Evolutionary conservation across 2,113 vertebrate species (phyloP), one percentile per base, ranked within the genome.

Genomic region (Drymodes brunneopygia): DNA sequence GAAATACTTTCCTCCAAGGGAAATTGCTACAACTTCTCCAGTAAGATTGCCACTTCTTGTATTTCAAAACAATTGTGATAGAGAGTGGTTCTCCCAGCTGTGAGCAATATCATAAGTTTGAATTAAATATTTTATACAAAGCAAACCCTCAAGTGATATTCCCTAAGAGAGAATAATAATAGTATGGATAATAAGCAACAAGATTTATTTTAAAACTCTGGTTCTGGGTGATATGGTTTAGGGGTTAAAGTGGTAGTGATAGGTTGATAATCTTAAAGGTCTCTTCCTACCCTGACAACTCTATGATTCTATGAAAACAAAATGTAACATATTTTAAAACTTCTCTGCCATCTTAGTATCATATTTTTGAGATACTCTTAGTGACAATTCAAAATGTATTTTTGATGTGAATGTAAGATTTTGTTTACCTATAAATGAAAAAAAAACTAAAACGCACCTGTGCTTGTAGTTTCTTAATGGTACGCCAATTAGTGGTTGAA

Each of bases 261-360:
- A 51, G 28, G 12, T 45, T 66, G 33, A 73, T 22, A 44, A 44
- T n/a, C 10, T 51, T 51, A n/a, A 58, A 57, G 33, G 10, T 25
- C 9, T 66, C 36, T 65, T 51, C 15, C 13, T 38, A 28, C 13
- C 6, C 8, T 38, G 15, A 56, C 0, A 0, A 50, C 6, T 42
- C 48, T 12, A 31, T 50, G 31, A 18, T 10, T 44, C 10, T 33
- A 5, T 66, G 23, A 51, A 53, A 66, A 60, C 42, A 50, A 88
- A 88, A 77, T 8, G 3, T 15, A 45, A 21, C 8, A 17, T 25
- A 18, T 33, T 83, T 83, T 79, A 17, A 51, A 73, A 91, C 47
- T 80, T 75, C 7, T 91, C 12, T 79, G 17, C 29, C 9, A 38
- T 77, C 31, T 92, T 53, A 48, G 4, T 35, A 44, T 13, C 15